Percentiles rank a stretch among this genome's conserved stretches.
Evolutionary conservation across 1,140 invertebrate genomes (phyloP).

Genomic region (Pentalonia nigronervosa): DNA sequence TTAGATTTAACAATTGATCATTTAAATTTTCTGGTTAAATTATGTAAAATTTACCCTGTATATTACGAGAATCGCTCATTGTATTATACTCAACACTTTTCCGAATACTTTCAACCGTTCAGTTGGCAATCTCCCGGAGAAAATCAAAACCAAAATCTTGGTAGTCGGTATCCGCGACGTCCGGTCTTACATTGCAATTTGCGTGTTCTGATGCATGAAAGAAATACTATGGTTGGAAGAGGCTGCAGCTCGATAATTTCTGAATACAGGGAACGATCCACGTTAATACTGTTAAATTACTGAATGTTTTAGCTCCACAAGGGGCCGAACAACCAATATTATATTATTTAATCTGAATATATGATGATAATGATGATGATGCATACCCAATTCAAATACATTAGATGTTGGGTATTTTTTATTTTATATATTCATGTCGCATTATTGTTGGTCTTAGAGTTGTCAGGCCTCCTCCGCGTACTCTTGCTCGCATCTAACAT

Average conservation of each 20-base stretch:
- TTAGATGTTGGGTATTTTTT: neutral
- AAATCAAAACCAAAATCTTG: neutral
- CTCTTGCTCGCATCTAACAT: neutral
- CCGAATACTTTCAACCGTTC: neutral
- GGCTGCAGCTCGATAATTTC: neutral
- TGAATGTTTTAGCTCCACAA: neutral
- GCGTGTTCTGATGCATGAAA: neutral
- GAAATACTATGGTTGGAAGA: too few species aligned
- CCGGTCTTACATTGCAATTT: neutral
- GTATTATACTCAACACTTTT: neutral
- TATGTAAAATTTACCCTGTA: neutral
- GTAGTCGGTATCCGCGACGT: neutral
- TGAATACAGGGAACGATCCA: neutral
- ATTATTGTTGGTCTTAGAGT: neutral
- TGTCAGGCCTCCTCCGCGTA: neutral
- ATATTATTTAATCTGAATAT: slow-evolving; percentile 4
- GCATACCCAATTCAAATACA: neutral
- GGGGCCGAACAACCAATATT: neutral
- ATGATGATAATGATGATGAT: neutral
- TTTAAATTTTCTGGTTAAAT: neutral
- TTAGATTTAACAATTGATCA: neutral
- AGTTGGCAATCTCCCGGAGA: neutral
- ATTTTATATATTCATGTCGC: neutral
- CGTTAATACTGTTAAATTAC: neutral
- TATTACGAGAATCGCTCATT: neutral